phyloP scores from a whole-genome alignment of 1,140 invertebrate genomes.

The Eupeodes corollae region DNA sequence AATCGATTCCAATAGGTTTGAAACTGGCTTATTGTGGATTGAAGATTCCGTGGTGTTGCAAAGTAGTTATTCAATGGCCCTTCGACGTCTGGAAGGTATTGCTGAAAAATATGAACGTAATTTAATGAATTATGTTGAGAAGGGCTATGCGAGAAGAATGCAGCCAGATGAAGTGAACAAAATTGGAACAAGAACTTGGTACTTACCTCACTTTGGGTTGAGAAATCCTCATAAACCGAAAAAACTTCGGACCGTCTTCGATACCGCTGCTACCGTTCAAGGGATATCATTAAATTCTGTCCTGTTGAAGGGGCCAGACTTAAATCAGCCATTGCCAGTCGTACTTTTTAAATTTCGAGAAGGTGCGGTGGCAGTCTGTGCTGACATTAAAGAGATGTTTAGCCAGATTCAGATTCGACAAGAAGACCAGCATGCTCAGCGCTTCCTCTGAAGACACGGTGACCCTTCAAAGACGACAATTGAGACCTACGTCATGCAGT shows the following conservation, averaged over 20 bases:
- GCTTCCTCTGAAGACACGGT: conserved; percentile 23
- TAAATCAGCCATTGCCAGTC: conserved; percentile 3
- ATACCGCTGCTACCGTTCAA: conserved; percentile 15
- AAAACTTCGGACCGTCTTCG: conserved; percentile 19
- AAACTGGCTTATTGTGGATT: background rate
- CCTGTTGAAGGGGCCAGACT: conserved; percentile 17
- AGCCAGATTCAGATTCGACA: conserved; percentile 11
- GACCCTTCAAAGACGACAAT: conserved; percentile 2
- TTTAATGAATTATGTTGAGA: background rate
- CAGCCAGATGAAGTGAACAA: background rate
- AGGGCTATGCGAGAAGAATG: background rate
- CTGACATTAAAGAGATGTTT: conserved; percentile 18
- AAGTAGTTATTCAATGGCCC: background rate
- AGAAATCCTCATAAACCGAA: background rate
- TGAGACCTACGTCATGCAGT: conserved; percentile 6
- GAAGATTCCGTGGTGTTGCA: background rate
- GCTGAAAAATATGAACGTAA: background rate
- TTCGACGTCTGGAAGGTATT: background rate
- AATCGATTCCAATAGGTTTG: background rate
- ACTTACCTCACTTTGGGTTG: background rate
- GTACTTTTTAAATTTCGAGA: conserved; percentile 15
- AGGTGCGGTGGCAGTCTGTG: conserved; percentile 9
- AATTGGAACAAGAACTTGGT: background rate
- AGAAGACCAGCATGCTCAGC: conserved; percentile 13
- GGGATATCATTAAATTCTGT: conserved; percentile 14